Evolutionary conservation across 2,888 invertebrate genomes (phyloP), one percentile per base, ranked within the genome.

Genomic region (Clanis bilineata): DNA sequence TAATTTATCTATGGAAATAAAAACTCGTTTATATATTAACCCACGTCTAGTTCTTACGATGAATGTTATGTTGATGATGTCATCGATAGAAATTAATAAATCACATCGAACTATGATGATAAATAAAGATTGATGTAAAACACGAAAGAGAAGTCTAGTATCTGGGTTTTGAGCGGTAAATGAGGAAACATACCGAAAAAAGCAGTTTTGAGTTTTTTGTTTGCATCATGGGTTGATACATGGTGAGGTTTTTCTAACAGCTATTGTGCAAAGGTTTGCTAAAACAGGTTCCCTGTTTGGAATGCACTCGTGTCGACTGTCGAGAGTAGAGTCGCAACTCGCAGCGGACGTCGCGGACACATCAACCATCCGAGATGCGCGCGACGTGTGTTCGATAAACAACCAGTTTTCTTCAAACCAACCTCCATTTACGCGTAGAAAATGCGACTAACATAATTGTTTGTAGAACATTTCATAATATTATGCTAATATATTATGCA

Each of bases 281-380:
- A 78, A 80, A 90, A 89, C 89, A 79, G 76, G 88, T 88, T 89
- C 28, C 28, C 10, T 32, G 78, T 74, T 76, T 80, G 82, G 83
- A 85, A 88, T 86, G 88, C 81, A 78, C 71, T 73, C 72, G 36
- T 71, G 67, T 66, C 71, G 62, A 63, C n/a, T n/a, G n/a, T n/a
- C n/a, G n/a, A n/a, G n/a, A n/a, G n/a, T n/a, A n/a, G n/a, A n/a
- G n/a, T n/a, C n/a, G n/a, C n/a, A n/a, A n/a, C 64, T 66, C 60
- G 66, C 66, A 69, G 63, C 66, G 65, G 59, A 68, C 72, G 76
- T 72, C 76, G 74, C 73, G 70, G 73, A 72, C 71, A 70, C 68
- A 69, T 68, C 73, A 76, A 75, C 73, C 70, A 65, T 72, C 73
- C 25, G 12, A 23, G 32, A 51, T 51, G 32, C 3, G 28, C 18